Evolutionary conservation across 2,888 invertebrate genomes (phyloP).

Genomic region (Phorcus lineatus): DNA sequence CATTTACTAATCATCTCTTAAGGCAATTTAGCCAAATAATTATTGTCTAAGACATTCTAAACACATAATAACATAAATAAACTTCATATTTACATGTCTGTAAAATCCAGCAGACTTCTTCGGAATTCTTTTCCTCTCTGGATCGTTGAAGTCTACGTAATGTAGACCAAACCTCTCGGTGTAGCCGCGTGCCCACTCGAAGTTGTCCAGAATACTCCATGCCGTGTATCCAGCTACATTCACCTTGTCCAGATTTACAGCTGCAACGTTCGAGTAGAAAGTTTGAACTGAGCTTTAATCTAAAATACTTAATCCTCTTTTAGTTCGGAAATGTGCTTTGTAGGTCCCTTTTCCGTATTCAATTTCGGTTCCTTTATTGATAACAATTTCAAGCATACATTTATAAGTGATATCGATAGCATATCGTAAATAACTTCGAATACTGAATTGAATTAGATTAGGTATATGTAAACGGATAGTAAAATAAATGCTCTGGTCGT

Average conservation of each 20-base stretch:
- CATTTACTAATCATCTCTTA: no score
- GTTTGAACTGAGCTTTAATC: not conserved
- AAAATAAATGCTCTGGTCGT: not conserved
- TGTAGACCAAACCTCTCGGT: constrained; percentile 83
- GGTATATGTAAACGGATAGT: not conserved
- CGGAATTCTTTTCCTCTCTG: constrained; percentile 81
- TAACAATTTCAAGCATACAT: no score
- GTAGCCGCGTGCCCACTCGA: constrained; percentile 87
- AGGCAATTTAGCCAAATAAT: no score
- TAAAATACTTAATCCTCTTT: no score
- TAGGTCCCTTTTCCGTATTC: no score
- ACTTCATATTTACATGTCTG: constrained; percentile 44
- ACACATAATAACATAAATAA: not conserved
- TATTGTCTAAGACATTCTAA: no score
- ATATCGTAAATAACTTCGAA: not conserved
- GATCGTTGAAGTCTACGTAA: constrained; percentile 83
- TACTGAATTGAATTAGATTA: not conserved
- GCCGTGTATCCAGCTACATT: constrained; percentile 81
- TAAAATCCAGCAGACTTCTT: constrained; percentile 79
- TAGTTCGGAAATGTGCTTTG: no score
- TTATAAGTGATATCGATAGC: no score
- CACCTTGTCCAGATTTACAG: constrained; percentile 59
- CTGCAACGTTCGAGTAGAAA: constrained; percentile 31
- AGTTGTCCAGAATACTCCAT: constrained; percentile 90
- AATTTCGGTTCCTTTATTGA: no score